Evolutionary conservation across 2,797 vertebrate genomes (phyloP), one percentile per base, ranked within the genome.

Genomic region (Bradypus variegatus): DNA sequence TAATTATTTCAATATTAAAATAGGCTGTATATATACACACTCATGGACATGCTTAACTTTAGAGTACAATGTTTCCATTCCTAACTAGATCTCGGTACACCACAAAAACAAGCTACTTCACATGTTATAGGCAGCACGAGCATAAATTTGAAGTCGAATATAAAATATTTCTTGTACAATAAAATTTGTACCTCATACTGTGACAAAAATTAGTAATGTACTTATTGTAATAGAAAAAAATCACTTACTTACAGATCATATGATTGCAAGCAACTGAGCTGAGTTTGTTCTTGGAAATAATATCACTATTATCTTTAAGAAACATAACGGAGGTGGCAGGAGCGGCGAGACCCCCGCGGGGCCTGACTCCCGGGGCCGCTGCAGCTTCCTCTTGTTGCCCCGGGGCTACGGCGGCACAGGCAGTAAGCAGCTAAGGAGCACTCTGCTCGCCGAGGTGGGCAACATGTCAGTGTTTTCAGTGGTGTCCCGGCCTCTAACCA

Each of bases 401-500:
- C 50, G 10, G 50, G 50, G 10, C 50, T 14, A 50, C 41, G 50
- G 2, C 14, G 50, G 50, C 50, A 11, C 50, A 11, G 10, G 50
- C 14, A 6, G 5, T 14, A 50, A 14, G 8, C n/a, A n/a, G 50
- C 10, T 14, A 50, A 14, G 50, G 95, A 89, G 83, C 48, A 2
- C 53, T 33, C 55, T 1, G 13, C 79, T 48, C 70, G 83, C 31
- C 79, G 78, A 14, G 84, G 67, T 2, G 6, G 77, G 82, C 77
- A 64, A 1, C 88, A 82, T 92, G 94, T 45, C 75, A 27, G 19
- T 15, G 48, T 89, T 58, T n/a, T 45, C 21, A 36, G 62, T 31
- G 6, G 80, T 65, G 89, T n/a, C 45, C 77, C 96, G 79, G 18
- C 89, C 93, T 70, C 2, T 88, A 75, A 83, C 8, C 41, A 55